A percentile compares a stretch with the other conserved stretches of the same genome.
phyloP scores from a whole-genome alignment of 2,888 invertebrate genomes.

The Cremastinae sp. region DNA sequence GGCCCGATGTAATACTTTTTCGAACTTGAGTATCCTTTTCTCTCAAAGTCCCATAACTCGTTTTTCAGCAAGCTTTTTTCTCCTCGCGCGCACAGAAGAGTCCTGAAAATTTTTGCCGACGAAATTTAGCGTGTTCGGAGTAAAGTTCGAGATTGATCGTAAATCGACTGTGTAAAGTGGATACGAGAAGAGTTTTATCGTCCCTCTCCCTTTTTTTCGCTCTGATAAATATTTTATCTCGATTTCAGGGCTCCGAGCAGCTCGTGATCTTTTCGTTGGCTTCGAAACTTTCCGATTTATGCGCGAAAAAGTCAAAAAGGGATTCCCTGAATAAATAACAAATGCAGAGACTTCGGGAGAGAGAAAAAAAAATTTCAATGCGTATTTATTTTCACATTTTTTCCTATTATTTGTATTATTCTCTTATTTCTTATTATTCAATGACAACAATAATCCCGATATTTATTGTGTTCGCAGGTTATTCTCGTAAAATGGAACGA shows the following conservation, averaged over 20 bases:
- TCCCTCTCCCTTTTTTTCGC: not conserved
- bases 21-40: not conserved
- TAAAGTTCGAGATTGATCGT: slow-evolving; percentile 44
- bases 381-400: not conserved
- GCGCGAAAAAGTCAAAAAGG: slow-evolving; percentile 1
- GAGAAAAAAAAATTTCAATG: not conserved
- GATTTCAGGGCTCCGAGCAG: not conserved
- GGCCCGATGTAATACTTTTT: not conserved
- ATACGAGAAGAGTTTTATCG: slow-evolving; percentile 36
- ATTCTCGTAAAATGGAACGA: slow-evolving; percentile 99
- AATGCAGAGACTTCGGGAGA: too few species aligned
- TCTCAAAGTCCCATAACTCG: slow-evolving; percentile 13
- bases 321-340: too few species aligned
- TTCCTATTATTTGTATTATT: not conserved
- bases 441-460: slow-evolving; percentile 10
- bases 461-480: slow-evolving; percentile 83
- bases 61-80: slow-evolving; percentile 4
- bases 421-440: not conserved
- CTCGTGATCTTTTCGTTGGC: not conserved
- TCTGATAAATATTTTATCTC: not conserved
- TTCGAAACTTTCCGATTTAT: not conserved
- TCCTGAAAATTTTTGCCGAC: not conserved
- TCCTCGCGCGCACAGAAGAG: not conserved
- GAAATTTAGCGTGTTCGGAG: slow-evolving; percentile 24
- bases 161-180: slow-evolving; percentile 14